phyloP scores from a whole-genome alignment of 2,113 vertebrate species.

The Oophaga pumilio region DNA sequence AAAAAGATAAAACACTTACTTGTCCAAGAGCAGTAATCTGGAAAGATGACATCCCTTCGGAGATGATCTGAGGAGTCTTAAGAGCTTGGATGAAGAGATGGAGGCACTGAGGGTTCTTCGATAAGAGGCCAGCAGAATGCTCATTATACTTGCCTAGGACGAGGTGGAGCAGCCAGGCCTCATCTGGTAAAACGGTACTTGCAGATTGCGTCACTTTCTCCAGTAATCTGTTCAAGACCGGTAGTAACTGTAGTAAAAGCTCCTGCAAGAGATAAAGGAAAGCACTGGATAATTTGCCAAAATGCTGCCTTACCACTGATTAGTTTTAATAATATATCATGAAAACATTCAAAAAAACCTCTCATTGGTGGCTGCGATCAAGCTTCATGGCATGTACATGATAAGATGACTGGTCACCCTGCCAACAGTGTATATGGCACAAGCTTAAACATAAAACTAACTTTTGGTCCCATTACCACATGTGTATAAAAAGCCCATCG shows the following conservation, averaged over 20 bases:
- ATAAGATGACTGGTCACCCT: no score
- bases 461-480: no score
- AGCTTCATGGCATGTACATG: no score
- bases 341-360: no score
- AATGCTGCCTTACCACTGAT: background rate
- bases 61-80: constrained; percentile 69
- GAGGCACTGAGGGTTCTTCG: constrained; percentile 75
- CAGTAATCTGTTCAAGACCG: constrained; percentile 77
- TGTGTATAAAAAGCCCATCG: no score
- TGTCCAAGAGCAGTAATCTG: constrained; percentile 87
- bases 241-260: constrained; percentile 78
- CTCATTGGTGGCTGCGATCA: no score
- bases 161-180: constrained; percentile 78
- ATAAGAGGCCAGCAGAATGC: constrained; percentile 80
- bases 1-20: constrained; percentile 68
- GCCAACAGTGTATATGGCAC: no score
- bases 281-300: background rate
- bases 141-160: constrained; percentile 84
- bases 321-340: background rate
- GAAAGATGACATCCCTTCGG: constrained; percentile 71
- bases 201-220: constrained; percentile 74
- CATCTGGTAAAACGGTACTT: constrained; percentile 73
- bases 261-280: constrained; percentile 67
- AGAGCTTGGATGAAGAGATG: constrained; percentile 83
- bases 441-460: no score